Percentiles rank a stretch among this genome's conserved stretches.
phyloP scores from a whole-genome alignment of 2,797 vertebrate species.

The Pachyuromys duprasi region DNA sequence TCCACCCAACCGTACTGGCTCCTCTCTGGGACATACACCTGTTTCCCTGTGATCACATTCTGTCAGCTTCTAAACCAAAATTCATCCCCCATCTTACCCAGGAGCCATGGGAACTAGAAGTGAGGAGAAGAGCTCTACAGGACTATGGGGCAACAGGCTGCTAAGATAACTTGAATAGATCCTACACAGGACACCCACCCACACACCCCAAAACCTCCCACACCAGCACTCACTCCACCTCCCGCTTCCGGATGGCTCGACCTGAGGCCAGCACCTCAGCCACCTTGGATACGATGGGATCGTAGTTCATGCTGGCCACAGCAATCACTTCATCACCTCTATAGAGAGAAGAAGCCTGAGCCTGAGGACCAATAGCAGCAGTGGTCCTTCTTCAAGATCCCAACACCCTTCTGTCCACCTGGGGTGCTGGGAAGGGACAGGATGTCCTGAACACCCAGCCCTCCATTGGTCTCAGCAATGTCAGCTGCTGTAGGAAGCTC shows the following conservation, averaged over 20 bases:
- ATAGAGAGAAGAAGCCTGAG: slow-evolving; percentile 63
- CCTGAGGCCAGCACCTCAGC: slow-evolving; percentile 97
- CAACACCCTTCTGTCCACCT: background rate
- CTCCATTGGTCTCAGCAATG: background rate
- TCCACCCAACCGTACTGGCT: background rate
- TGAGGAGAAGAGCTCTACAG: background rate
- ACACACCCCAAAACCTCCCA: background rate
- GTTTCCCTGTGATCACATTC: background rate
- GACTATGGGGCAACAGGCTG: background rate
- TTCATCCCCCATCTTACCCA: background rate
- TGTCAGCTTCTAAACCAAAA: background rate
- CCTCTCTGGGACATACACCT: background rate
- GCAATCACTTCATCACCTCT: slow-evolving; percentile 98
- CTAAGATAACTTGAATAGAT: background rate
- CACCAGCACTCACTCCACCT: slow-evolving; percentile 96
- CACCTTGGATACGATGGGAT: slow-evolving; percentile 98
- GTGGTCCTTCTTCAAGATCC: background rate
- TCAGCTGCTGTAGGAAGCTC: background rate
- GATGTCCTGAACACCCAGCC: background rate
- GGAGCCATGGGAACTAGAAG: background rate
- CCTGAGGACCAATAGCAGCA: background rate
- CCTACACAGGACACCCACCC: background rate
- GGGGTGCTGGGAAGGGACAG: background rate
- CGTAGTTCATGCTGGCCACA: slow-evolving; percentile 99
- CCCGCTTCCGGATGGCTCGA: slow-evolving; percentile 96